Evolutionary conservation across 1,140 invertebrate species (phyloP).

Genomic region (Drosophila pachea): DNA sequence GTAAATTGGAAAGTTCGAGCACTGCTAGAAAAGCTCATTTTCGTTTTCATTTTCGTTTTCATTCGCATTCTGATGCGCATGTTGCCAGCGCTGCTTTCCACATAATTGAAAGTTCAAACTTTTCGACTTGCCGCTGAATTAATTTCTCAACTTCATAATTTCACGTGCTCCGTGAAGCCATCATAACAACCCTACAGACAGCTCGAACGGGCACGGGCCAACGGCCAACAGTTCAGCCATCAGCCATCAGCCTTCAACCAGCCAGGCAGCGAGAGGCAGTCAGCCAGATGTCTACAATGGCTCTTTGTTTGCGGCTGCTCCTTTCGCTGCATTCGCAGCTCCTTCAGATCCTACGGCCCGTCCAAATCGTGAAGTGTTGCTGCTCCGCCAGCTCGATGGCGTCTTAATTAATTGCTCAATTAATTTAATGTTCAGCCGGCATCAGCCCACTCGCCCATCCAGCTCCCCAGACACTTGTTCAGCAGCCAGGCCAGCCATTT

Average conservation of each 20-base stretch:
- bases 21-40: constrained; percentile 53
- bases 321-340: constrained; percentile 44
- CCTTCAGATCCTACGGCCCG: constrained; percentile 9
- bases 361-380: constrained; percentile 34
- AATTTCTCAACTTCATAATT: constrained; percentile 77
- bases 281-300: constrained; percentile 60
- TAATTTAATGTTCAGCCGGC: constrained; percentile 72
- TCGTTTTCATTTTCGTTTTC: constrained; percentile 50
- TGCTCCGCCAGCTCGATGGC: constrained; percentile 58
- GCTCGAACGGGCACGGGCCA: constrained; percentile 9
- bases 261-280: constrained; percentile 11
- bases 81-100: constrained; percentile 53
- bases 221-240: constrained; percentile 5
- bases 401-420: constrained; percentile 78
- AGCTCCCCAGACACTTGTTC: constrained; percentile 12
- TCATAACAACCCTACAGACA: constrained; percentile 55
- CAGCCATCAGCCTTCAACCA: constrained; percentile 6
- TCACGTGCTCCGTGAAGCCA: constrained; percentile 63
- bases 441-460: constrained; percentile 6
- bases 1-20: constrained; percentile 67
- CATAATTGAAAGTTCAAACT: constrained; percentile 75
- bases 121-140: constrained; percentile 73
- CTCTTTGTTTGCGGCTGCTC: constrained; percentile 65
- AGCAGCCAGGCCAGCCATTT: constrained; percentile 13
- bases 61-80: constrained; percentile 48